phyloP scores from a whole-genome alignment of 2,888 invertebrate species.

The Amiota communis region DNA sequence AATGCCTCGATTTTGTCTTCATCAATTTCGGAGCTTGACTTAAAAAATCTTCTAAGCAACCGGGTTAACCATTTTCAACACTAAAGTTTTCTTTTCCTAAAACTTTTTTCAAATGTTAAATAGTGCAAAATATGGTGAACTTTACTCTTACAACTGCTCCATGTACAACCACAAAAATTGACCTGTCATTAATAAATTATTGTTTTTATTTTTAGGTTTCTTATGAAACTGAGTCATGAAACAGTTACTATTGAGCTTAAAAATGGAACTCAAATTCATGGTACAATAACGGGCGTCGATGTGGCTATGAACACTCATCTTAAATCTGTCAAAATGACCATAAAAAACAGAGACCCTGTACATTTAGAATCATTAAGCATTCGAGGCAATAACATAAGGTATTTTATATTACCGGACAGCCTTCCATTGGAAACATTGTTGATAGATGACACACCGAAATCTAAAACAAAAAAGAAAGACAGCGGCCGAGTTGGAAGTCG shows the following conservation, averaged over 20 bases:
- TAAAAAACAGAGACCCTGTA: conserved; percentile 95
- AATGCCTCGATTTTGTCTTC: too few species aligned
- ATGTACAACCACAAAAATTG: too few species aligned
- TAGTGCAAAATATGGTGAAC: too few species aligned
- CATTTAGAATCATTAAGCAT: conserved; percentile 96
- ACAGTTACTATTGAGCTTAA: conserved; percentile 99
- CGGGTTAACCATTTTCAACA: too few species aligned
- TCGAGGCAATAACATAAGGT: conserved; percentile 94
- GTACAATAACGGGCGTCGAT: conserved; percentile 98
- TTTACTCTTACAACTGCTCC: too few species aligned
- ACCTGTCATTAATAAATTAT: not conserved
- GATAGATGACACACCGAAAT: conserved; percentile 96
- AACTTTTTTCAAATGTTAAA: too few species aligned
- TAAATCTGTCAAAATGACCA: conserved; percentile 97
- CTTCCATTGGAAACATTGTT: conserved; percentile 95
- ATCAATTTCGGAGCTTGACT: too few species aligned
- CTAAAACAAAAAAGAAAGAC: conserved; percentile 91
- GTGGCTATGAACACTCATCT: conserved; percentile 99
- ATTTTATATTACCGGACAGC: conserved; percentile 97
- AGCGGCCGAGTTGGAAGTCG: conserved; percentile 82
- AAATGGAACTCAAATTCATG: conserved; percentile 98
- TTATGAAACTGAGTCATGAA: conserved; percentile 99
- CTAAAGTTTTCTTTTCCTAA: too few species aligned
- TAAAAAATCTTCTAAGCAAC: too few species aligned
- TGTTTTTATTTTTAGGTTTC: conserved; percentile 78